Evolutionary conservation across 2,113 vertebrate genomes (phyloP).

Genomic region (Ia io): DNA sequence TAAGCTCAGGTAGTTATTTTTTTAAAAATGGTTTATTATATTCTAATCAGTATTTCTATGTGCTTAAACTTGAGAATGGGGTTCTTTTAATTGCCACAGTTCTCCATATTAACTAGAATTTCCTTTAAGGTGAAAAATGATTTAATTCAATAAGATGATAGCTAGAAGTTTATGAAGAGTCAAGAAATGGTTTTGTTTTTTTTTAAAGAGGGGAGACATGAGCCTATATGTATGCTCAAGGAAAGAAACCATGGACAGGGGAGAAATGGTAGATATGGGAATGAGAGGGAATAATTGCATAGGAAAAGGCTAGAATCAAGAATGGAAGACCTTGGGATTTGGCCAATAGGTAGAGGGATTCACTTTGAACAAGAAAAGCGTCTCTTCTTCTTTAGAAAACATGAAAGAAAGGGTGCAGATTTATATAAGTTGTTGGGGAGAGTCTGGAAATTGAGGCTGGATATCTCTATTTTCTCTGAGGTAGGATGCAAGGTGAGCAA

Average conservation of each 20-base stretch:
- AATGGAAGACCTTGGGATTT: not conserved
- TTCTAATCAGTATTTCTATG: conserved; percentile 13
- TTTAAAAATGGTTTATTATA: not conserved
- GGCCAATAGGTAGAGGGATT: not conserved
- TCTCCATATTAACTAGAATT: not conserved
- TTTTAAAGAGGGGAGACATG: not conserved
- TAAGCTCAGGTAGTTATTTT: not conserved
- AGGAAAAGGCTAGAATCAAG: not conserved
- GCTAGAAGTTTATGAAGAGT: not conserved
- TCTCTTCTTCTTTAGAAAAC: not conserved
- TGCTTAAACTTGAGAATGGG: not conserved
- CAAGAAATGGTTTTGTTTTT: not conserved
- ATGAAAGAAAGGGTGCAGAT: not conserved
- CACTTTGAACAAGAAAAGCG: not conserved
- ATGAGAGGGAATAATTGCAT: not conserved
- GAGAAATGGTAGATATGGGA: not conserved
- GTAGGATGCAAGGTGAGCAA: not conserved
- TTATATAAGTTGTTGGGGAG: not conserved
- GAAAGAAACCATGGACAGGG: not conserved
- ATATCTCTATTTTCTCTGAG: not conserved
- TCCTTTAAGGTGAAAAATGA: not conserved
- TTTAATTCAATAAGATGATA: not conserved
- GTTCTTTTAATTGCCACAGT: not conserved
- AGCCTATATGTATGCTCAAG: not conserved
- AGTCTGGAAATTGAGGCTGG: not conserved